phyloP scores from a whole-genome alignment of 2,797 vertebrate species.

The Anguilla megastoma region DNA sequence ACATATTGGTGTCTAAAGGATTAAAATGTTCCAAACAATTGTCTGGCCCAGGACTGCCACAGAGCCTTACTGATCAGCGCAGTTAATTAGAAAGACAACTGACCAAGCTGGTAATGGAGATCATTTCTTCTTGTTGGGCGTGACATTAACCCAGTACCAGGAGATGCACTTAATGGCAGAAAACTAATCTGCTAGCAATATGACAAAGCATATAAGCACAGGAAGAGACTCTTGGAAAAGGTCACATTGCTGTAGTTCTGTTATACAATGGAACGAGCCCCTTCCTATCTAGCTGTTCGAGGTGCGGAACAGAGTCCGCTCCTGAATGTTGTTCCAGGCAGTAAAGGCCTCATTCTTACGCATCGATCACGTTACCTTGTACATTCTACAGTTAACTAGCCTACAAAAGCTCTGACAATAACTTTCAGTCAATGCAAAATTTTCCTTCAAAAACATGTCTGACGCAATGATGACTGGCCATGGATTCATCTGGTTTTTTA shows the following conservation, averaged over 20 bases:
- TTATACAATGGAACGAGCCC: background rate
- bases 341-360: background rate
- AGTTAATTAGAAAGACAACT: background rate
- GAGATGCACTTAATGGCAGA: background rate
- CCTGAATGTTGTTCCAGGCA: background rate
- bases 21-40: background rate
- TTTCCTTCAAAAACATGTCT: background rate
- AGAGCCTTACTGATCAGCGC: background rate
- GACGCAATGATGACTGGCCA: background rate
- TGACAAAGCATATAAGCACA: background rate
- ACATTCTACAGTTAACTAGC: background rate
- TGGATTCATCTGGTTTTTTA: background rate
- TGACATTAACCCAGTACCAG: background rate
- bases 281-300: background rate
- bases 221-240: background rate
- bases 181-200: background rate
- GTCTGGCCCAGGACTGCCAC: background rate
- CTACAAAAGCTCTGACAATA: constrained; percentile 4
- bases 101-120: background rate
- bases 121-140: background rate
- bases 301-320: background rate
- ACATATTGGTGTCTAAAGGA: background rate
- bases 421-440: background rate
- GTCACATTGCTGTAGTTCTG: background rate
- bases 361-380: background rate